phyloP scores from a whole-genome alignment of 2,888 invertebrate genomes.

The Stenodema calcarata region DNA sequence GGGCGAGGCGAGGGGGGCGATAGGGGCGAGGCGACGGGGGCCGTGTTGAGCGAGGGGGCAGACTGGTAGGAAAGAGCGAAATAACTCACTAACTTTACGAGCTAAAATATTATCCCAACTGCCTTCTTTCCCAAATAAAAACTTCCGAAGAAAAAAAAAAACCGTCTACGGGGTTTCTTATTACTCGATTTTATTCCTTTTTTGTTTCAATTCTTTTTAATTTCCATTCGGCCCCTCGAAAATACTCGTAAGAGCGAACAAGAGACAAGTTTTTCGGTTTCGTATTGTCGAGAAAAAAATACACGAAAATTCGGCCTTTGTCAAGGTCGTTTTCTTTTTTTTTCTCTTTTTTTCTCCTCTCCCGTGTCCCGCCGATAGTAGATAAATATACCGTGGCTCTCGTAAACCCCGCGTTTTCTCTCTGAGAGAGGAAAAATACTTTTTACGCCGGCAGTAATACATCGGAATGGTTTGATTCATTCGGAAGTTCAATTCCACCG shows the following conservation, averaged over 20 bases:
- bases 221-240: neutral
- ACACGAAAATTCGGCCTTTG: neutral
- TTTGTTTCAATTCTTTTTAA: neutral
- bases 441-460: neutral
- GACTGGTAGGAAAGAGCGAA: neutral
- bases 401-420: neutral
- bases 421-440: neutral
- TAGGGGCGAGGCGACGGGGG: neutral
- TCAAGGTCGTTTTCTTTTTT: neutral
- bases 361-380: neutral
- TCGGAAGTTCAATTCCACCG: neutral
- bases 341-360: neutral
- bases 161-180: neutral
- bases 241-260: neutral
- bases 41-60: neutral
- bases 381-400: neutral
- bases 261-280: neutral
- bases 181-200: neutral
- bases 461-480: neutral
- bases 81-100: slow-evolving; percentile 37
- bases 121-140: slow-evolving; percentile 3
- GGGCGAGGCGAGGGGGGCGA: neutral
- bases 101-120: slow-evolving; percentile 38
- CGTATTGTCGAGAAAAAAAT: neutral
- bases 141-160: neutral